Base-by-base conservation (phyloP, 2,888 invertebrate species). In the Acanthoscelides obtectus region DNA sequence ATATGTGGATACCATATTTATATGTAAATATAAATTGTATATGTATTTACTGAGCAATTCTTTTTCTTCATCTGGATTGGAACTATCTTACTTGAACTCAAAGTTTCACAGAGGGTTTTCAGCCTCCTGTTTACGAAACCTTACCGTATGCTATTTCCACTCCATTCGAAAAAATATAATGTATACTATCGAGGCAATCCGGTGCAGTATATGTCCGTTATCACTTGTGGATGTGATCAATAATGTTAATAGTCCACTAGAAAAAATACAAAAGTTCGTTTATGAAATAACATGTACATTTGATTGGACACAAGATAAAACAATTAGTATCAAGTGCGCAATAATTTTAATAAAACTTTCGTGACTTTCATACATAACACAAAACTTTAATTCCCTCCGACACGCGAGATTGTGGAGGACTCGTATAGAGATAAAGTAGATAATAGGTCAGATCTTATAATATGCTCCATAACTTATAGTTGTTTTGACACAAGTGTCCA, bases 161-260 rank as follows among this genome's bases (percentile, higher is more conserved):
- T n/a, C n/a, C n/a, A n/a, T n/a, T n/a, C n/a, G n/a, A n/a, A n/a
- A n/a, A n/a, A n/a, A n/a, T n/a, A n/a, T n/a, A n/a, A n/a, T n/a
- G n/a, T n/a, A n/a, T n/a, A n/a, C n/a, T n/a, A n/a, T n/a, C n/a
- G n/a, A n/a, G n/a, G n/a, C n/a, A n/a, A n/a, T n/a, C n/a, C n/a
- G n/a, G n/a, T n/a, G n/a, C n/a, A n/a, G n/a, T n/a, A n/a, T n/a
- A n/a, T n/a, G n/a, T n/a, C n/a, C n/a, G n/a, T n/a, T n/a, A n/a
- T n/a, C n/a, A n/a, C n/a, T n/a, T n/a, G n/a, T n/a, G n/a, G n/a
- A n/a, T n/a, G n/a, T n/a, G n/a, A n/a, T n/a, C n/a, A n/a, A n/a
- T n/a, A n/a, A n/a, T n/a, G n/a, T n/a, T 69, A 70, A 68, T 71
- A 64, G 73, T 1, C 17, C 45, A 17, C 45, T 12, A 12, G 45